Evolutionary conservation across 2,888 invertebrate genomes (phyloP).

Genomic region (Priocnemis perturbator): DNA sequence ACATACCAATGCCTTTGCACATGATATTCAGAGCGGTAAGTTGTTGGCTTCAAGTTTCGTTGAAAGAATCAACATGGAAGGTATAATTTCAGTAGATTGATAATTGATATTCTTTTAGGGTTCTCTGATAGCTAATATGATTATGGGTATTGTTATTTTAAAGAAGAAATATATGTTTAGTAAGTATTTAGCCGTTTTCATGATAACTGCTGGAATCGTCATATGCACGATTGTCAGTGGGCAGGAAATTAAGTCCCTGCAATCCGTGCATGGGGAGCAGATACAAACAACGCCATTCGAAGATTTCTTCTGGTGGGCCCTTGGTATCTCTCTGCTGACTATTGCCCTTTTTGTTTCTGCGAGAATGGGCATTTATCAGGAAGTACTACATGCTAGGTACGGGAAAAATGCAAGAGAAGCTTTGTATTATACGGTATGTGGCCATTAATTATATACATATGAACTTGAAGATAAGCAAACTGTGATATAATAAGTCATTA

Average conservation of each 20-base stretch:
- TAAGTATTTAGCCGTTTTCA: constrained; percentile 93
- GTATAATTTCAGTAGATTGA: neutral
- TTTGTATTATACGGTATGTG: constrained; percentile 84
- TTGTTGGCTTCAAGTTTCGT: constrained; percentile 39
- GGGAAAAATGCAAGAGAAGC: constrained; percentile 96
- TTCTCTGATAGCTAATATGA: constrained; percentile 96
- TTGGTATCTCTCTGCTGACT: constrained; percentile 89
- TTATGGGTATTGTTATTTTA: constrained; percentile 93
- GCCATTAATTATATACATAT: neutral
- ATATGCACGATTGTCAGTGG: constrained; percentile 93
- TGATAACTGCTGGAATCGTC: constrained; percentile 95
- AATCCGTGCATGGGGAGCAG: constrained; percentile 71
- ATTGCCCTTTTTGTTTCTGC: constrained; percentile 94
- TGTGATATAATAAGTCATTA: constrained; percentile 4
- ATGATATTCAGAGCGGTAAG: constrained; percentile 97
- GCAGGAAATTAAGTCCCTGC: constrained; percentile 80
- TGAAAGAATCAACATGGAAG: neutral
- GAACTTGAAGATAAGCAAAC: too few species aligned
- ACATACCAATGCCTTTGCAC: constrained; percentile 98
- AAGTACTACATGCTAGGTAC: constrained; percentile 86
- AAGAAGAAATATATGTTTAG: constrained; percentile 87
- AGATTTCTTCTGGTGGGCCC: constrained; percentile 80
- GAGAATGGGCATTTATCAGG: constrained; percentile 96
- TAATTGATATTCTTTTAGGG: constrained; percentile 79
- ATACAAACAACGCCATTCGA: constrained; percentile 71